phyloP scores from a whole-genome alignment of 2,888 invertebrate species.

The Cephus spinipes region DNA sequence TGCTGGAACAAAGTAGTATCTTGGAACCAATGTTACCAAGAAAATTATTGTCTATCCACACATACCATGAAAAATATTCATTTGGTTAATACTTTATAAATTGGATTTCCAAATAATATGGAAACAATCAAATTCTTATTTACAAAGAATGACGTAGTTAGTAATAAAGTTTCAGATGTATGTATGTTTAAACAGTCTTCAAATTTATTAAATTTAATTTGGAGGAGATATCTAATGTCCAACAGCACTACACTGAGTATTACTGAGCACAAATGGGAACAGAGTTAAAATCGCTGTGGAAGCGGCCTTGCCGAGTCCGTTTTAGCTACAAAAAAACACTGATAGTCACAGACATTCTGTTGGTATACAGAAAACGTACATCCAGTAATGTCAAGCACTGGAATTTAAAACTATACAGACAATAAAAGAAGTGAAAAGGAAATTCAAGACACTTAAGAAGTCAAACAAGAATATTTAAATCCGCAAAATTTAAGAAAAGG shows the following conservation, averaged over 20 bases:
- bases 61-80: not conserved
- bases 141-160: not conserved
- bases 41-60: not conserved
- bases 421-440: not conserved
- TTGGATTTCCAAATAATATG: not conserved
- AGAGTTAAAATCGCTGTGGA: not conserved
- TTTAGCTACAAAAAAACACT: not conserved
- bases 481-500: not conserved
- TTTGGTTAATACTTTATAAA: not conserved
- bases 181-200: constrained; percentile 1
- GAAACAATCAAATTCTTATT: not conserved
- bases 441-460: not conserved
- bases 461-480: not conserved
- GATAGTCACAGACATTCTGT: not conserved
- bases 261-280: not conserved
- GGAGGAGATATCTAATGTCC: not conserved
- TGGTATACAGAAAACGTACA: not conserved
- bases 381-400: not conserved
- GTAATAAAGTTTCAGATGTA: not conserved
- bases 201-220: constrained; percentile 10
- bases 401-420: not conserved
- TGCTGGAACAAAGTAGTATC: not conserved
- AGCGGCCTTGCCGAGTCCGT: not conserved
- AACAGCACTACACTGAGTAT: not conserved
- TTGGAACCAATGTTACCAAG: not conserved